Conservation (phyloP, 1,140 invertebrate genomes). For the Pristionchus pacificus region DNA sequence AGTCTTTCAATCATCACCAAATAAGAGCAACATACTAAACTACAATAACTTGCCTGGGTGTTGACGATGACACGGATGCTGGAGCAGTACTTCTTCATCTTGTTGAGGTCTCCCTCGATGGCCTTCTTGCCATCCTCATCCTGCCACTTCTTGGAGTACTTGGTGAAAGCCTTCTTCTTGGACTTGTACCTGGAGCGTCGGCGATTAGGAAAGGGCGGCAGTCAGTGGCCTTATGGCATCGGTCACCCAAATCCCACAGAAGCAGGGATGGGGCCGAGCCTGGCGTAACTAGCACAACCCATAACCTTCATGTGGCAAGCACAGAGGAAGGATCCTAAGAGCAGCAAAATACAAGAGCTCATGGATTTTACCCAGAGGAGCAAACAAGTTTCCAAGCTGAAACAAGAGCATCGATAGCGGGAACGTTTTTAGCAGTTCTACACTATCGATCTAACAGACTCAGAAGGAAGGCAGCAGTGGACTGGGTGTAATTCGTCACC, state of each 20-base stretch:
- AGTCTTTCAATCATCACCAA: background rate
- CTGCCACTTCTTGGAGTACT: constrained; percentile 95
- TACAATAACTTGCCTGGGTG: constrained; percentile 74
- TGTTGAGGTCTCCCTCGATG: constrained; percentile 91
- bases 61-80: constrained; percentile 93
- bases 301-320: constrained; percentile 47
- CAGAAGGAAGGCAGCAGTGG: constrained; percentile 1
- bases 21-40: background rate
- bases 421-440: constrained; percentile 15
- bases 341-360: background rate
- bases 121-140: constrained; percentile 91
- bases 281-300: constrained; percentile 21
- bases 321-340: constrained; percentile 51
- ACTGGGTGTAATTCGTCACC: background rate
- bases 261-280: background rate
- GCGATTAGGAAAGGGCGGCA: constrained; percentile 26
- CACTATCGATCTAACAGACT: background rate
- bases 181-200: constrained; percentile 81
- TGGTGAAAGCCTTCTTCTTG: constrained; percentile 99
- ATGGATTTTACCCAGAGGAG: constrained; percentile 4
- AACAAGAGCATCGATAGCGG: background rate
- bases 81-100: constrained; percentile 96
- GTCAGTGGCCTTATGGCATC: constrained; percentile 30
- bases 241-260: background rate
- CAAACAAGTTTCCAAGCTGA: constrained; percentile 9